These are phyloP conservation scores for Anabas testudineus DNA, from an alignment of 2,797 vertebrate species.

Conservation along the genomic window DNA sequence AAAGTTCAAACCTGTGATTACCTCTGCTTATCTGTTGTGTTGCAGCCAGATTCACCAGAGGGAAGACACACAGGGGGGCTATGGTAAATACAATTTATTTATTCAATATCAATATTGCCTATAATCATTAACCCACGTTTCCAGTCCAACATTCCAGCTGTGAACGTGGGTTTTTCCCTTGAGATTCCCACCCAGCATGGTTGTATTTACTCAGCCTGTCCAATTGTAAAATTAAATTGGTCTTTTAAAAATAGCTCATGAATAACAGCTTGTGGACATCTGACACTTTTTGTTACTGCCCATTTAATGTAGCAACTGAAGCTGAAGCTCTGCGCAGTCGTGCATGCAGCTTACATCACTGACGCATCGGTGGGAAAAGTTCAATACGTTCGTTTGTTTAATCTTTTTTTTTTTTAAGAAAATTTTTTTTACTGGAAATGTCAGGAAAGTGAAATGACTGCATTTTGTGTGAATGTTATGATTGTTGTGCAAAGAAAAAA, in stretches of 20 bases:
- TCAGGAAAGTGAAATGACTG: too few species aligned
- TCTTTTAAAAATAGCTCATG: neutral
- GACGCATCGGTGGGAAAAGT: neutral
- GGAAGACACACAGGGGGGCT: conserved; percentile 82
- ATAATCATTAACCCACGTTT: neutral
- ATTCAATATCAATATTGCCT: neutral
- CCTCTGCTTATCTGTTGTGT: conserved; percentile 45
- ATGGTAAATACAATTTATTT: conserved; percentile 74
- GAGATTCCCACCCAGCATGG: neutral
- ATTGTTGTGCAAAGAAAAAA: too few species aligned
- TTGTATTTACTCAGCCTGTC: neutral
- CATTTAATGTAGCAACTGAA: neutral
- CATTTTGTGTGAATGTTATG: too few species aligned
- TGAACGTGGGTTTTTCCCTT: neutral
- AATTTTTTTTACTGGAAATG: too few species aligned
- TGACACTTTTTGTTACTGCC: conserved; percentile 8
- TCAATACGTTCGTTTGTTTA: neutral
- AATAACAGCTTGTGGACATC: neutral
- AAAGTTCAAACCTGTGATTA: conserved; percentile 20
- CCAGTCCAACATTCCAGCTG: neutral
- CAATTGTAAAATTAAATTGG: neutral
- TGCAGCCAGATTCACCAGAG: conserved; percentile 79
- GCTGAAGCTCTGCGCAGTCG: neutral
- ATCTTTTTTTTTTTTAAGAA: neutral
- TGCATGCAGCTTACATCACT: neutral